Base-by-base conservation (phyloP, 1,140 invertebrate genomes). In the Drosophila nigrodunni region DNA sequence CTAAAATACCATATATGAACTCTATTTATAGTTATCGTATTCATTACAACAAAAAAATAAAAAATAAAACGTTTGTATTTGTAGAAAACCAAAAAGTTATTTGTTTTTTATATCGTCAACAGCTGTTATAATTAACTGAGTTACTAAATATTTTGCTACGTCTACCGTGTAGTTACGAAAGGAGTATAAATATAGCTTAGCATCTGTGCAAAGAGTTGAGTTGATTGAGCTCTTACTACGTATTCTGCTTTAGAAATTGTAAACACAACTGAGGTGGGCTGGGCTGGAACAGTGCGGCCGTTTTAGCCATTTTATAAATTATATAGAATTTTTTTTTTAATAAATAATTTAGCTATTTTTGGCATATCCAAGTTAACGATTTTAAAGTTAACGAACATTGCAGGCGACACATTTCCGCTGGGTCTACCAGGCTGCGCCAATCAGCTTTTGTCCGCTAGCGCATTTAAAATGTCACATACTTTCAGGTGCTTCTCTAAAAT, bases 31-130 rank as follows among this genome's bases (percentile, higher is more conserved):
- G 44, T 78, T 80, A 85, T 74, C 64, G 76, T 82, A 87, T 71
- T 71, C 62, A 82, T 77, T 80, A 41, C 10, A 41, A 41, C 9
- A 10, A 25, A 41, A 41, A 41, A 41, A 41, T 2, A 11, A 41
- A 41, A 72, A 55, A 55, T 8, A 77, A 67, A 80, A 68, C 70
- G 69, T 88, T 87, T 87, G 79, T 87, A 87, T 78, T 88, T 87
- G 77, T 87, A 87, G 66, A 88, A 87, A 83, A 80, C 67, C 50
- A 78, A 54, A 66, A 62, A 30, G 59, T 52, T 50, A 21, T 64
- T 52, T 61, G 15, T 50, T 10, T 64, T 10, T 2, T 35, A 30
- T 35, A 37, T 37, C 25, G 25, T 6, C 25, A 61, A 62, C 65
- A 74, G 49, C 47, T 68, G 64, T 55, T 67, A 44, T 55, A 57